Evolutionary conservation across 1,140 invertebrate species (phyloP).

Genomic region (Papilio machaon): DNA sequence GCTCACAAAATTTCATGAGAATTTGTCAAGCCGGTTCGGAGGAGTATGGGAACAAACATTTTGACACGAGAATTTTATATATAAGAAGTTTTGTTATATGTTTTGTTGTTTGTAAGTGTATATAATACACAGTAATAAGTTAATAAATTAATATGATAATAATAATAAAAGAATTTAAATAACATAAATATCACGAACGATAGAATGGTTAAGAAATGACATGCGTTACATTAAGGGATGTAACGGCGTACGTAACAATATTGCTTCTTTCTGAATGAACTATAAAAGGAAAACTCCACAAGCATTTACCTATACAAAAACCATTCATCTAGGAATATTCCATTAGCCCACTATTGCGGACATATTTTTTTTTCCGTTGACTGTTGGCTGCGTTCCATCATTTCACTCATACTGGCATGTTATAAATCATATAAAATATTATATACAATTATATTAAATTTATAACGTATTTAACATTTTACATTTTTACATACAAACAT

Average conservation of each 20-base stretch:
- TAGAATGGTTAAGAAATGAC: neutral
- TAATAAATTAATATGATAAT: no score
- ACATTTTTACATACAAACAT: conserved; percentile 8
- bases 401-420: conserved; percentile 34
- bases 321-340: conserved; percentile 43
- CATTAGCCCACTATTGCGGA: conserved; percentile 40
- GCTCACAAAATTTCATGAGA: no score
- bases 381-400: conserved; percentile 31
- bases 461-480: neutral
- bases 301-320: conserved; percentile 37
- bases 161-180: neutral
- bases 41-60: no score
- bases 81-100: no score
- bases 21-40: no score
- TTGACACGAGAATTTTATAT: no score
- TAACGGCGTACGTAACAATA: conserved; percentile 6
- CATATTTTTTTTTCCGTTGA: conserved; percentile 36
- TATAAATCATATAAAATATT: conserved; percentile 30
- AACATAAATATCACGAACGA: conserved; percentile 16
- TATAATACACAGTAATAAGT: no score
- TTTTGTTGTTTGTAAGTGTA: no score
- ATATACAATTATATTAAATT: neutral
- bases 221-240: conserved; percentile 1
- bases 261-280: conserved; percentile 20
- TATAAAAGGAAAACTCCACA: conserved; percentile 21